These are phyloP conservation scores for Eulacestoma nigropectus DNA, from an alignment of 2,113 vertebrate genomes.

Conservation along the genomic window DNA sequence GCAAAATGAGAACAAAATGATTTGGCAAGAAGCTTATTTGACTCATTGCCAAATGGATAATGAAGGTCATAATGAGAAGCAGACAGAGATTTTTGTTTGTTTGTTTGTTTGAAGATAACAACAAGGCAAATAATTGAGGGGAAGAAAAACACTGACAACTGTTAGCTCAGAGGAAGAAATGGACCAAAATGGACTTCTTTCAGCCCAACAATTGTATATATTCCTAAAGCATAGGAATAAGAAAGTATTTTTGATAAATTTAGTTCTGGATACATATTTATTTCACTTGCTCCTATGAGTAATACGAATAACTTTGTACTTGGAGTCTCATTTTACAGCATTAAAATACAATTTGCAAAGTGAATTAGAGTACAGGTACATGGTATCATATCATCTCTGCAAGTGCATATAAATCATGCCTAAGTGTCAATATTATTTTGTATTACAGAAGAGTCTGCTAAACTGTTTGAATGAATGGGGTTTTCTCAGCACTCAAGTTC, in stretches of 20 bases:
- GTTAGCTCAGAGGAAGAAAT: constrained; percentile 17
- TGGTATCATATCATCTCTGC: background rate
- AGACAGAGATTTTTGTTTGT: constrained; percentile 7
- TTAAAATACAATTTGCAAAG: constrained; percentile 39
- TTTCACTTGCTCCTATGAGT: constrained; percentile 43
- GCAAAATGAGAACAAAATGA: constrained; percentile 47
- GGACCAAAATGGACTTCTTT: constrained; percentile 45
- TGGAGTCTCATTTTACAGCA: constrained; percentile 40
- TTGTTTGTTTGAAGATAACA: constrained; percentile 25
- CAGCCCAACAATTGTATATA: constrained; percentile 27
- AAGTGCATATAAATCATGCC: background rate
- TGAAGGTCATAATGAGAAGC: constrained; percentile 3
- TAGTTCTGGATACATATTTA: constrained; percentile 35
- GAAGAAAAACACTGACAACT: constrained; percentile 3
- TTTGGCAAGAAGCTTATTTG: constrained; percentile 43
- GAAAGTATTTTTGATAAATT: constrained; percentile 60
- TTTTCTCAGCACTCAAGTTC: background rate
- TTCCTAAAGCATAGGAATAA: constrained; percentile 44
- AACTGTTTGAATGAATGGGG: background rate
- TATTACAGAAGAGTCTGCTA: background rate
- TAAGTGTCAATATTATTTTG: constrained; percentile 33
- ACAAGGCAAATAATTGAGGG: background rate
- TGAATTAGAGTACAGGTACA: background rate
- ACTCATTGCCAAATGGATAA: constrained; percentile 31
- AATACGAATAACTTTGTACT: constrained; percentile 39